Base-by-base conservation (phyloP, 2,113 vertebrate species). In the Carettochelys insculpta region DNA sequence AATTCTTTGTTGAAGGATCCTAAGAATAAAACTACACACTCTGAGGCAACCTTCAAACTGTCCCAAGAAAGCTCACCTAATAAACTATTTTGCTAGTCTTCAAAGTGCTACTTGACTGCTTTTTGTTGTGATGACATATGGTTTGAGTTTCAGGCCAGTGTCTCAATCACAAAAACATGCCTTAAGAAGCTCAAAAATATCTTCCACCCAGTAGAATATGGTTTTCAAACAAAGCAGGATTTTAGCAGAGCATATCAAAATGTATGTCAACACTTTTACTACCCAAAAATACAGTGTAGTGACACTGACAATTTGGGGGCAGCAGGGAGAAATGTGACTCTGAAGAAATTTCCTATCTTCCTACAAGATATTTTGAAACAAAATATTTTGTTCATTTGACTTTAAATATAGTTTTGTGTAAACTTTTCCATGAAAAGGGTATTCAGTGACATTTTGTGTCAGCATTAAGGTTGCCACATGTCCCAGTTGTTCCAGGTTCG, bases 11-110 rank as follows among this genome's bases (percentile, higher is more conserved):
- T 82, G 53, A 71, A 94, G 82, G 87, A 1, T 10, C 16, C 31
- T 95, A 93, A 82, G 86, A 85, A 87, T 88, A 95, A 94, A 95
- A 95, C 85, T 92, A 68, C 86, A 91, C 93, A 89, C 90, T 90
- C 22, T 10, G 80, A 91, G 95, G 94, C 94, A 92, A 54, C 86
- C 87, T 91, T 86, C 87, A 95, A 93, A 95, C n/a, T n/a, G n/a
- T n/a, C n/a, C n/a, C n/a, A n/a, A n/a, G n/a, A n/a, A n/a, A n/a
- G n/a, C n/a, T n/a, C n/a, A n/a, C n/a, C n/a, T n/a, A n/a, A n/a
- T n/a, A n/a, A n/a, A n/a, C n/a, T 48, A 12, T 48, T 48, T 48
- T 48, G 48, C 12, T 48, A 48, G 48, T 48, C 48, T 48, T 48
- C 12, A 48, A 48, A 48, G 48, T 48, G 48, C 48, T 48, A 48